phyloP scores from a whole-genome alignment of 2,888 invertebrate genomes.

The Protula sp. region DNA sequence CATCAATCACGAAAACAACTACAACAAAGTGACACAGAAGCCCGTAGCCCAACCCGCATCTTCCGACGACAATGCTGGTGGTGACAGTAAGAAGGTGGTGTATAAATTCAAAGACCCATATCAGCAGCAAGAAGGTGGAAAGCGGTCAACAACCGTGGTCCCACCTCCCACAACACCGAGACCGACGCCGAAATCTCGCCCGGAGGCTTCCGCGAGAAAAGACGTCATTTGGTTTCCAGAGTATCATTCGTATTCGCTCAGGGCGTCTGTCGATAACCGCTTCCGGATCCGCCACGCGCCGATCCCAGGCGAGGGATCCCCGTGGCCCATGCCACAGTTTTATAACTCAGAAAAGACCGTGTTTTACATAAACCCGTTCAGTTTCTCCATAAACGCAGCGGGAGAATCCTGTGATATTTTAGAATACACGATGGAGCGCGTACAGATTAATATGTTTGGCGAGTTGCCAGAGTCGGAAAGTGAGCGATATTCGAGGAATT shows the following conservation, averaged over 20 bases:
- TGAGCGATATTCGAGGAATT: constrained; percentile 4
- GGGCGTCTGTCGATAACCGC: constrained; percentile 20
- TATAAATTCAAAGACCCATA: too few relatives aligned
- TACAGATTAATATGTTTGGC: constrained; percentile 56
- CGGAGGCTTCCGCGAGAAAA: constrained; percentile 7
- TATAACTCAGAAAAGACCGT: constrained; percentile 12
- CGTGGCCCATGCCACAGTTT: constrained; percentile 31
- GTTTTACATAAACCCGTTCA: constrained; percentile 11
- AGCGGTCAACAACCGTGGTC: too few relatives aligned
- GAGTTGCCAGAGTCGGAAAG: constrained; percentile 4
- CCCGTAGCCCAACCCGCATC: too few relatives aligned
- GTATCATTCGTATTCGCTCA: constrained; percentile 19
- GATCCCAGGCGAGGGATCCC: constrained; percentile 18
- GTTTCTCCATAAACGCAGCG: constrained; percentile 25
- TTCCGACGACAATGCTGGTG: too few relatives aligned
- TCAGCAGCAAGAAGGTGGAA: too few relatives aligned
- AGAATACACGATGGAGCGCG: constrained; percentile 58
- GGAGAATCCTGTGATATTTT: constrained; percentile 59
- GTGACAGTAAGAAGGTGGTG: too few relatives aligned
- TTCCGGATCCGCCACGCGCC: constrained; percentile 24
- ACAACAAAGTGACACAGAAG: too few relatives aligned
- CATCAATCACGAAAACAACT: too few relatives aligned
- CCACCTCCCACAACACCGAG: too few relatives aligned
- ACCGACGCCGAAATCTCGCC: constrained; percentile 5
- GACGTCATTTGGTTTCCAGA: constrained; percentile 23